phyloP scores from a whole-genome alignment of 2,888 invertebrate species.

The Idaea aversata region DNA sequence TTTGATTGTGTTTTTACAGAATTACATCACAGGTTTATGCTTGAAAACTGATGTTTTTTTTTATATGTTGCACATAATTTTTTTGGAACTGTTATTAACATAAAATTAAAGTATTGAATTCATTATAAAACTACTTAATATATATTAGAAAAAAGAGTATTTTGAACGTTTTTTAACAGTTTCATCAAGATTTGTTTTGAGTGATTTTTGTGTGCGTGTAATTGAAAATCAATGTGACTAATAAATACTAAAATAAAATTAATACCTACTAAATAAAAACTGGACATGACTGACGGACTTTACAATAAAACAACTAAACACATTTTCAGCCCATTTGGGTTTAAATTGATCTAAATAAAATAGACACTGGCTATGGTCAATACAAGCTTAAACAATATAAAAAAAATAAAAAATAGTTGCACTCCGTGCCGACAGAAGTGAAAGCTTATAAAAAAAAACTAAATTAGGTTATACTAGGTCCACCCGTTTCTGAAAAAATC shows the following conservation, averaged over 20 bases:
- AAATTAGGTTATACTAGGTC: no score
- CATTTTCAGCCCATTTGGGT: no score
- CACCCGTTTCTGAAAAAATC: no score
- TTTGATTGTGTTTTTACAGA: constrained; percentile 19
- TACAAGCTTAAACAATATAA: no score
- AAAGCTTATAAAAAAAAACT: no score
- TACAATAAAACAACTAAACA: not conserved
- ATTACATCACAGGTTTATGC: constrained; percentile 8
- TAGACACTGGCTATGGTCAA: no score
- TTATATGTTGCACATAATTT: constrained; percentile 15
- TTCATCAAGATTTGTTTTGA: constrained; percentile 2
- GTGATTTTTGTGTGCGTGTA: constrained; percentile 15
- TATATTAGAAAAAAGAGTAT: no score
- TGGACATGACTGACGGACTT: not conserved
- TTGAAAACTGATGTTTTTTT: constrained; percentile 1
- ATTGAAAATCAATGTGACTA: constrained; percentile 10
- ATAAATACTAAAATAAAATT: constrained; percentile 5
- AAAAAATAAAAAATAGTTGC: no score
- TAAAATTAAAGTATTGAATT: not conserved
- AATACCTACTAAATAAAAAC: not conserved
- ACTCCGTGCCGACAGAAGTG: no score
- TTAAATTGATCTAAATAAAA: no score
- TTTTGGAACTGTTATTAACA: not conserved
- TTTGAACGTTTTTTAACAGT: not conserved
- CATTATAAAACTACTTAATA: no score